A percentile compares a stretch with the other conserved stretches of the same genome.
phyloP scores from a whole-genome alignment of 2,113 vertebrate species.

The Cisticola juncidis region DNA sequence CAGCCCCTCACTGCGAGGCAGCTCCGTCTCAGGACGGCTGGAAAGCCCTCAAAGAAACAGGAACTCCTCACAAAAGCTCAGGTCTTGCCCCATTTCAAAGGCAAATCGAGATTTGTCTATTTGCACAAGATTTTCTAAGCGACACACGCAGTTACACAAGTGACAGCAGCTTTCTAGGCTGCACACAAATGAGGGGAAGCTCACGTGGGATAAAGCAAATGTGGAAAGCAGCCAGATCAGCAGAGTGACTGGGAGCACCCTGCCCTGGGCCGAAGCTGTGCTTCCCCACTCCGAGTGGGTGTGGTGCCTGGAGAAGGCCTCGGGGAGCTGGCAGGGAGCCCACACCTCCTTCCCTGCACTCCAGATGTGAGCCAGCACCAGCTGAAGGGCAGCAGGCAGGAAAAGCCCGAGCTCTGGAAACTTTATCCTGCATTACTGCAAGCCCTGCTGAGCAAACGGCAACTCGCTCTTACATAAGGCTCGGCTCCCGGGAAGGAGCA shows the following conservation, averaged over 20 bases:
- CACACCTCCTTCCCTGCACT: neutral
- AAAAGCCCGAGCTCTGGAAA: neutral
- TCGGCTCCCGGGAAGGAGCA: neutral
- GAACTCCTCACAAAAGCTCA: neutral
- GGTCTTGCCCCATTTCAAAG: neutral
- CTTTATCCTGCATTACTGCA: neutral
- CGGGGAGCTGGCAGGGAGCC: fast-evolving
- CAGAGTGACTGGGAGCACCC: neutral
- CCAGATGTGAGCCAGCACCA: neutral
- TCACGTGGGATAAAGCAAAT: neutral
- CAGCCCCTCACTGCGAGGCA: neutral
- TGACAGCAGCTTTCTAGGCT: neutral
- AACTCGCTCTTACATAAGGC: slow-evolving; percentile 35
- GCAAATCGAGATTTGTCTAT: neutral
- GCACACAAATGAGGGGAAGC: neutral
- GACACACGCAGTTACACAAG: neutral
- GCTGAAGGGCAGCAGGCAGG: neutral
- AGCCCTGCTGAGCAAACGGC: neutral
- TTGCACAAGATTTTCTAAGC: neutral
- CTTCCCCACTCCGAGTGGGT: neutral
- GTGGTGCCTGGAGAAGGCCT: neutral
- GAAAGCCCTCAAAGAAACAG: neutral
- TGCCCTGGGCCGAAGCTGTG: neutral
- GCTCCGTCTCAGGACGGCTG: neutral
- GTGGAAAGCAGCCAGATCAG: neutral